Base-by-base conservation (phyloP, 1,140 invertebrate species). In the Eriosoma lanigerum region DNA sequence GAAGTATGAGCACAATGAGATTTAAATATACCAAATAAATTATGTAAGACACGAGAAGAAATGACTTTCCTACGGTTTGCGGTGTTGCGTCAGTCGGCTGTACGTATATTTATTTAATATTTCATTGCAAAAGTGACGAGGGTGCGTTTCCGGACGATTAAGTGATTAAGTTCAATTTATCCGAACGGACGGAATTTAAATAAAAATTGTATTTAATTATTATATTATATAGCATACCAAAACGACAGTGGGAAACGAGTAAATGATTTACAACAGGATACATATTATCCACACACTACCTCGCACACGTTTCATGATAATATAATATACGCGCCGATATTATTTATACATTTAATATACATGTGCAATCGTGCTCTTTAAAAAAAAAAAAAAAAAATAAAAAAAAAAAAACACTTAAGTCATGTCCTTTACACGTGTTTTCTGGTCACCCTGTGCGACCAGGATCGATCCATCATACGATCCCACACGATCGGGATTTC, bases 201-300 rank as follows among this genome's bases (percentile, higher is more conserved):
- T 4, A 38, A 38, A 38, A 38, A 38, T 8, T 8, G 32, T 38
- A 38, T 38, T 38, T 38, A 38, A 4, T 38, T 38, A 38, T 38
- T 38, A 38, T 38, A 38, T 38, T 38, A 38, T 38, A 8, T 38
- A 26, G 32, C 3, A 21, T 4, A 64, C 44, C 48, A n/a, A n/a
- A 38, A 12, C 24, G 68, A 9, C 68, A 29, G 68, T 72, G 46
- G 17, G 26, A 72, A 72, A 72, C 48, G 68, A 72, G 46, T 24
- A 10, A 72, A 72, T 29, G 68, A 72, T 52, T 52, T 50, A 72
- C 68, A 72, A 72, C 68, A 72, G 68, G 68, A 72, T 50, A 72
- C 48, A 72, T 29, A 50, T 29, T 46, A 21, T 46, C 32, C 32
- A 38, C 32, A 38, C 32, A 24, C 12, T 21, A 38, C 38, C 38